Evolutionary conservation across 2,113 vertebrate species (phyloP).

Genomic region (Bujurquina vittata): DNA sequence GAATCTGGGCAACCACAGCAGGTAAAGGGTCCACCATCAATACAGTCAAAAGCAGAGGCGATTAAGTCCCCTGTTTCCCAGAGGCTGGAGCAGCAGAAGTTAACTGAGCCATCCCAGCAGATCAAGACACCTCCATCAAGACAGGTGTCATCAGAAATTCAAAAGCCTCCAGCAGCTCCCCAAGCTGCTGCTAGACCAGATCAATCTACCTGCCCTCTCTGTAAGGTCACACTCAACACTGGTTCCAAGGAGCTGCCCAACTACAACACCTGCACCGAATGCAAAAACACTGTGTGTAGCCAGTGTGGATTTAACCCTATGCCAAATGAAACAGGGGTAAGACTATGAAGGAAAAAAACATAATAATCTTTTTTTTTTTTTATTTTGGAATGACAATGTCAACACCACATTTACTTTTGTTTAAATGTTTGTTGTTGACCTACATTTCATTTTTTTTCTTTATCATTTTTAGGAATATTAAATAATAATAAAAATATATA

Average conservation of each 20-base stretch:
- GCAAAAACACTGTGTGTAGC: conserved; percentile 90
- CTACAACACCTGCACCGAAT: conserved; percentile 90
- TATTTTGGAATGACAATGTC: conserved; percentile 29
- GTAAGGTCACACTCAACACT: conserved; percentile 87
- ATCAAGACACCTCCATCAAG: conserved; percentile 25
- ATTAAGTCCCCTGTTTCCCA: conserved; percentile 34
- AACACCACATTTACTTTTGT: not conserved
- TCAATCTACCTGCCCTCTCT: conserved; percentile 85
- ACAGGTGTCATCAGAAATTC: conserved; percentile 40
- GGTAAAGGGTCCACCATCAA: conserved; percentile 23
- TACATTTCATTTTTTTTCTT: not conserved
- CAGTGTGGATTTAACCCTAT: conserved; percentile 93
- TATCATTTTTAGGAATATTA: not conserved
- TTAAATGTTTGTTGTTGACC: not conserved
- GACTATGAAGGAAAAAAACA: not conserved
- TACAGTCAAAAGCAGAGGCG: conserved; percentile 61
- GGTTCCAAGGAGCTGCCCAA: conserved; percentile 85
- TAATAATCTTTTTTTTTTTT: not conserved
- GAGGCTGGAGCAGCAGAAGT: conserved; percentile 47
- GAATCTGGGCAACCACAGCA: conserved; percentile 42
- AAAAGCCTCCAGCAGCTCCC: conserved; percentile 48
- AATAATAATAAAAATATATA: not conserved
- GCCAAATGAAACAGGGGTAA: conserved; percentile 83
- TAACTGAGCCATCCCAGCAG: conserved; percentile 39
- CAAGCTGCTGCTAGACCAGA: conserved; percentile 48